Evolutionary conservation across 2,797 vertebrate species (phyloP).

Genomic region (Pipistrellus nathusii): DNA sequence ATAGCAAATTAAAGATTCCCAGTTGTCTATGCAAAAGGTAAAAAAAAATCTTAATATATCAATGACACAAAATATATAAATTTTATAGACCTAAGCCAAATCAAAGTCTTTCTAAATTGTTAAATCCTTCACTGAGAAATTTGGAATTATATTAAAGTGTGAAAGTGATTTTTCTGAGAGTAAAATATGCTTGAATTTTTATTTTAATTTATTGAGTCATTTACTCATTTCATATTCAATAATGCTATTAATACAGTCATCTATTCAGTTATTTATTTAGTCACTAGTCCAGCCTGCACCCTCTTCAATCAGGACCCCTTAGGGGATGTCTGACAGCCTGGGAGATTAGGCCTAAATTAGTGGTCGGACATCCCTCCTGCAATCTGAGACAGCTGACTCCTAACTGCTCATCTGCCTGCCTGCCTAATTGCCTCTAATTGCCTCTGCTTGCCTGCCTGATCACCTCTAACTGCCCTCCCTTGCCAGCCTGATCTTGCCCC

Average conservation of each 20-base stretch:
- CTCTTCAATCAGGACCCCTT: too few relatives aligned
- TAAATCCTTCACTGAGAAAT: neutral
- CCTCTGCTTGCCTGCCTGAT: too few relatives aligned
- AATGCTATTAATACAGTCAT: neutral
- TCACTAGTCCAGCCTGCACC: neutral
- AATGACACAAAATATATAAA: conserved; percentile 21
- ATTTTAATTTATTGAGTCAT: neutral
- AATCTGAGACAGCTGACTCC: too few relatives aligned
- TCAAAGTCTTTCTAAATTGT: conserved; percentile 5
- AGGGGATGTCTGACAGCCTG: too few relatives aligned
- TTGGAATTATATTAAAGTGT: neutral
- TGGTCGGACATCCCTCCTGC: too few relatives aligned
- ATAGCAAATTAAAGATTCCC: conserved; percentile 69
- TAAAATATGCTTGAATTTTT: neutral
- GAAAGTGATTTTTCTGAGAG: conserved; percentile 24
- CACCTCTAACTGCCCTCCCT: too few relatives aligned
- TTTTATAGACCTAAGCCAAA: neutral
- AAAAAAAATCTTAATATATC: conserved; percentile 48
- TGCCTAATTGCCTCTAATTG: too few relatives aligned
- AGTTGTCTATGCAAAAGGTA: conserved; percentile 76
- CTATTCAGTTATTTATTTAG: neutral
- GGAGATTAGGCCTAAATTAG: too few relatives aligned
- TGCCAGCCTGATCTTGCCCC: too few relatives aligned
- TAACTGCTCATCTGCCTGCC: too few relatives aligned
- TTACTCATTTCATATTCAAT: conserved; percentile 23